Evolutionary conservation across 2,888 invertebrate species (phyloP).

Genomic region (Mimas tiliae): DNA sequence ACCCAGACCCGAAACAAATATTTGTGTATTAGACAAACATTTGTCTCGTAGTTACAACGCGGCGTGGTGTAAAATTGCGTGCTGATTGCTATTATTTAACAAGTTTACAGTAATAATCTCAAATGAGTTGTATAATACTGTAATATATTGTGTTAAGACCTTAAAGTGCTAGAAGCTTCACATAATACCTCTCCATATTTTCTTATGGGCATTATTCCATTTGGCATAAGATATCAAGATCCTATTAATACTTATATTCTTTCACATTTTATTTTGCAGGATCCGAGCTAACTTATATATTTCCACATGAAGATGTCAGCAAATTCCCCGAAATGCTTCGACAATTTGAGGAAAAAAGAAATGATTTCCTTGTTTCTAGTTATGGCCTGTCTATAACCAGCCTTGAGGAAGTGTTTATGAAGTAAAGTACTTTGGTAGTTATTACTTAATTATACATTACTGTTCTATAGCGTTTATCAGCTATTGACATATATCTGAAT

Average conservation of each 20-base stretch:
- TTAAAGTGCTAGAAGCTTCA: too few relatives aligned
- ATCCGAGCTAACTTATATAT: slow-evolving; percentile 89
- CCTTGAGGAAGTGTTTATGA: slow-evolving; percentile 96
- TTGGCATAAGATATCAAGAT: not conserved
- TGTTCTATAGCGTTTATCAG: not conserved
- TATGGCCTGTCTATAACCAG: slow-evolving; percentile 95
- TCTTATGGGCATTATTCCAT: not conserved
- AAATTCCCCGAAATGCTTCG: slow-evolving; percentile 89
- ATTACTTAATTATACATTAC: not conserved
- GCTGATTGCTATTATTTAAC: too few relatives aligned
- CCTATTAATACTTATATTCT: not conserved
- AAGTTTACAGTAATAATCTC: too few relatives aligned
- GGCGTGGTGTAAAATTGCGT: too few relatives aligned
- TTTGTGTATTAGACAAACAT: too few relatives aligned
- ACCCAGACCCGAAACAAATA: too few relatives aligned
- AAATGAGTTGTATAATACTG: too few relatives aligned
- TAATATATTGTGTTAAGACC: too few relatives aligned
- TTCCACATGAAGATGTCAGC: slow-evolving; percentile 86
- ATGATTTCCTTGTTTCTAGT: slow-evolving; percentile 87
- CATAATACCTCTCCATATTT: too few relatives aligned
- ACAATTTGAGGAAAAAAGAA: slow-evolving; percentile 86
- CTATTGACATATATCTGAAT: not conserved
- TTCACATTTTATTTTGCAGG: slow-evolving; percentile 60
- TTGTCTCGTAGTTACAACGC: too few relatives aligned
- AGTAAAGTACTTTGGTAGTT: slow-evolving; percentile 82